Conservation (phyloP, 1,140 invertebrate species). For the Onthophagus taurus region DNA sequence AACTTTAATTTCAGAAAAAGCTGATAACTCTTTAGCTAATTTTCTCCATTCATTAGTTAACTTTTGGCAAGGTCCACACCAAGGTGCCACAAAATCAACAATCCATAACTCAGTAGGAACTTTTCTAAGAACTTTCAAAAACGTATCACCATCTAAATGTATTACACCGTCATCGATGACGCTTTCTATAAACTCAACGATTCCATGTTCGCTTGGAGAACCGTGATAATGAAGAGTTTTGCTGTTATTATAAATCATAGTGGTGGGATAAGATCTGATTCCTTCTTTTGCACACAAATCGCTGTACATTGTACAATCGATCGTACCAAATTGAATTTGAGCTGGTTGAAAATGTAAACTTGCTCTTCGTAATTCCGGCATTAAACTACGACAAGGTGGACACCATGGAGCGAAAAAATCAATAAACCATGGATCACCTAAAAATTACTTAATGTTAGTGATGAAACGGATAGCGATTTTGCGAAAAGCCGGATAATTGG, state of each 20-base stretch:
- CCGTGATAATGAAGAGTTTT: slow-evolving; percentile 51
- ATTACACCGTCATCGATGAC: slow-evolving; percentile 48
- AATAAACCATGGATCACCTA: slow-evolving; percentile 55
- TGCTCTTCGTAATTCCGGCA: slow-evolving; percentile 64
- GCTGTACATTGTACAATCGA: slow-evolving; percentile 50
- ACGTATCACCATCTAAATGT: slow-evolving; percentile 44
- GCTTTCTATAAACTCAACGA: slow-evolving; percentile 62
- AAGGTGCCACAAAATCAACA: slow-evolving; percentile 79
- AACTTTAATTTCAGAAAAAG: slow-evolving; percentile 43
- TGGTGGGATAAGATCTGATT: slow-evolving; percentile 64
- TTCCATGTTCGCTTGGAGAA: slow-evolving; percentile 46
- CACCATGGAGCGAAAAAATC: slow-evolving; percentile 81
- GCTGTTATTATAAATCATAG: slow-evolving; percentile 58
- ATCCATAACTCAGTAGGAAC: slow-evolving; percentile 65
- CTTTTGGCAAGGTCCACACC: slow-evolving; percentile 75
- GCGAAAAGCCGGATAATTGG: too few relatives aligned
- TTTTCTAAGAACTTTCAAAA: slow-evolving; percentile 48
- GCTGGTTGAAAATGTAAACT: slow-evolving; percentile 44
- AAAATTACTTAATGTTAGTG: too few relatives aligned
- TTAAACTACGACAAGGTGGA: slow-evolving; percentile 65
- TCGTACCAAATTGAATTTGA: slow-evolving; percentile 54
- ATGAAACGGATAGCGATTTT: too few relatives aligned
- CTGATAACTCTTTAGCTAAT: slow-evolving; percentile 47
- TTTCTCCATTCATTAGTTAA: slow-evolving; percentile 70
- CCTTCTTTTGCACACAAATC: slow-evolving; percentile 50